phyloP scores from a whole-genome alignment of 92 coral and sea anemone species.

The Heteractis magnifica region DNA sequence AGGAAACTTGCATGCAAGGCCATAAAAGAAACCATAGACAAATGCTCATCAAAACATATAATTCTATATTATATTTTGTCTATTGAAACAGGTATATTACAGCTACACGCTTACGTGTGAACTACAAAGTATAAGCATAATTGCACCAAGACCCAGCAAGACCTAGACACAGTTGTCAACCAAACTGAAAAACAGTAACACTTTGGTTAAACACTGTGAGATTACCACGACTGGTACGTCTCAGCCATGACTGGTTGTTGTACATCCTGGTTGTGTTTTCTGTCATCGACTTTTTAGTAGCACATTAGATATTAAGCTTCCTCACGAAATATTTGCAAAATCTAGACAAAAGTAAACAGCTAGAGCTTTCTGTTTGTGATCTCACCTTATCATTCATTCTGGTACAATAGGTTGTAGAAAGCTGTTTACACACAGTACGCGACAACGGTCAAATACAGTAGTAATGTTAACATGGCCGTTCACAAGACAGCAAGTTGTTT shows the following conservation, averaged over 20 bases:
- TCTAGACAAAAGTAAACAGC: not conserved
- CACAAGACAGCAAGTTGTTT: not conserved
- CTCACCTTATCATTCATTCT: constrained; percentile 4
- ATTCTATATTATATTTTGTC: too few relatives aligned
- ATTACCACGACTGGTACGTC: not conserved
- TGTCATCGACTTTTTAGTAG: not conserved
- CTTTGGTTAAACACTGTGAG: not conserved
- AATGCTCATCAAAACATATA: too few relatives aligned
- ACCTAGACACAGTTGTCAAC: not conserved
- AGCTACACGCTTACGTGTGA: not conserved
- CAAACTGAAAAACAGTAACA: not conserved
- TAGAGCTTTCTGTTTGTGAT: not conserved
- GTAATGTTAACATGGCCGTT: not conserved
- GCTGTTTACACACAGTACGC: not conserved
- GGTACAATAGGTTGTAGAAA: not conserved
- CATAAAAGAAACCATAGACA: not conserved
- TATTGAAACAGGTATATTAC: not conserved
- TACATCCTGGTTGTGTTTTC: not conserved
- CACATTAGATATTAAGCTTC: not conserved
- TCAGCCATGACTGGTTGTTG: too few relatives aligned
- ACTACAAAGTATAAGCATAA: not conserved
- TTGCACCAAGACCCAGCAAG: not conserved
- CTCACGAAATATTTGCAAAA: not conserved
- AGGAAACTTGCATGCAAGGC: not conserved
- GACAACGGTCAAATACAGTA: not conserved